These are phyloP conservation scores for Micronisus gabar DNA, from an alignment of 2,113 vertebrate genomes.

Conservation along the genomic window DNA sequence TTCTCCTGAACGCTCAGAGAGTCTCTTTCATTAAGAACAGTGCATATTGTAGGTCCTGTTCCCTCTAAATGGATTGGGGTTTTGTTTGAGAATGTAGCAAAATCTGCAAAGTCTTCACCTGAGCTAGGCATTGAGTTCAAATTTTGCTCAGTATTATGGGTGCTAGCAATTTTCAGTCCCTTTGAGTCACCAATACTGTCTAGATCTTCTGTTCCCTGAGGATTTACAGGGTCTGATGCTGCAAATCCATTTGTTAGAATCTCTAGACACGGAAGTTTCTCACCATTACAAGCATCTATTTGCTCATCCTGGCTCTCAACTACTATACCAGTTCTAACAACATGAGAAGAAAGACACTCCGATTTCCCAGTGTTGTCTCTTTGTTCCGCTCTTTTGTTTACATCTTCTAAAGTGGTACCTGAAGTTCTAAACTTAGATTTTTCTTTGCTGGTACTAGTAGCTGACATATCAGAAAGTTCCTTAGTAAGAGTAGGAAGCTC, in stretches of 20 bases:
- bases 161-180: slow-evolving; percentile 57
- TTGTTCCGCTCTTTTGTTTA: slow-evolving; percentile 61
- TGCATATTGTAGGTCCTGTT: slow-evolving; percentile 38
- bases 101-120: slow-evolving; percentile 86
- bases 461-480: slow-evolving; percentile 71
- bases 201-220: slow-evolving; percentile 77
- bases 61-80: slow-evolving; percentile 59
- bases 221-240: slow-evolving; percentile 71
- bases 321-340: slow-evolving; percentile 60
- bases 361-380: slow-evolving; percentile 56
- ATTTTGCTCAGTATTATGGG: slow-evolving; percentile 61
- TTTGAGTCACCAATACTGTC: slow-evolving; percentile 63
- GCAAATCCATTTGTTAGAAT: slow-evolving; percentile 92
- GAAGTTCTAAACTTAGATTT: slow-evolving; percentile 64
- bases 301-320: slow-evolving; percentile 56
- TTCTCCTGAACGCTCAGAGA: slow-evolving; percentile 55
- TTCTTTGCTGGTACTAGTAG: slow-evolving; percentile 73
- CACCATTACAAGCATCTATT: slow-evolving; percentile 78
- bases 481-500: slow-evolving; percentile 70
- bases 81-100: slow-evolving; percentile 82
- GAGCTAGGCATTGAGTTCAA: slow-evolving; percentile 65
- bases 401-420: slow-evolving; percentile 66
- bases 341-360: slow-evolving; percentile 26
- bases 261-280: slow-evolving; percentile 69
- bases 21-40: slow-evolving; percentile 47